Evolutionary conservation across 2,113 vertebrate genomes (phyloP).

Genomic region (Ceuthmochares aereus): DNA sequence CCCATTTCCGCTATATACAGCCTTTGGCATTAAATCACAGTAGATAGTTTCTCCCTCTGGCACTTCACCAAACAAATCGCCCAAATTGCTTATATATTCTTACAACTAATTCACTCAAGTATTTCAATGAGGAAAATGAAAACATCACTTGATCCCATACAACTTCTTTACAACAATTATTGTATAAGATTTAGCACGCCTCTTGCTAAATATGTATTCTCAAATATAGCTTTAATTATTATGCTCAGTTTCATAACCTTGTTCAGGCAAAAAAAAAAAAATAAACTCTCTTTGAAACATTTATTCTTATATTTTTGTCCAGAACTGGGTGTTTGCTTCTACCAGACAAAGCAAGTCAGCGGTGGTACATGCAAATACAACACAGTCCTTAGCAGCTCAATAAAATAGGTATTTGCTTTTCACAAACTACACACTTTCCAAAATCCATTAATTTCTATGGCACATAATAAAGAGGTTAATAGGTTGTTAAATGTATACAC

Average conservation of each 20-base stretch:
- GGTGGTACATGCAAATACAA: constrained; percentile 58
- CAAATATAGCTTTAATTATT: background rate
- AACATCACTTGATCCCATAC: background rate
- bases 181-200: background rate
- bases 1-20: background rate
- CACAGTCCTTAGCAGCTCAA: background rate
- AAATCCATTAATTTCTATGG: constrained; percentile 20
- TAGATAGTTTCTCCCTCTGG: background rate
- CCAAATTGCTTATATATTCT: background rate
- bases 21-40: background rate
- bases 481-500: constrained; percentile 51
- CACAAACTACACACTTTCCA: background rate
- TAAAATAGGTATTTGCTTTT: background rate
- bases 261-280: background rate
- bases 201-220: background rate
- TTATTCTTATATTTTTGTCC: constrained; percentile 1
- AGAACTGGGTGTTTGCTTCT: constrained; percentile 40
- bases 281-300: background rate
- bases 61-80: background rate
- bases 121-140: background rate
- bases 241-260: background rate
- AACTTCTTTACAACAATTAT: background rate
- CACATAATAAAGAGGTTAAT: constrained; percentile 61
- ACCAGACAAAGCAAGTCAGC: constrained; percentile 44
- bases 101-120: background rate